Evolutionary conservation across 1,140 invertebrate species (phyloP), one percentile per base, ranked within the genome.

Genomic region (Bombyx mori): DNA sequence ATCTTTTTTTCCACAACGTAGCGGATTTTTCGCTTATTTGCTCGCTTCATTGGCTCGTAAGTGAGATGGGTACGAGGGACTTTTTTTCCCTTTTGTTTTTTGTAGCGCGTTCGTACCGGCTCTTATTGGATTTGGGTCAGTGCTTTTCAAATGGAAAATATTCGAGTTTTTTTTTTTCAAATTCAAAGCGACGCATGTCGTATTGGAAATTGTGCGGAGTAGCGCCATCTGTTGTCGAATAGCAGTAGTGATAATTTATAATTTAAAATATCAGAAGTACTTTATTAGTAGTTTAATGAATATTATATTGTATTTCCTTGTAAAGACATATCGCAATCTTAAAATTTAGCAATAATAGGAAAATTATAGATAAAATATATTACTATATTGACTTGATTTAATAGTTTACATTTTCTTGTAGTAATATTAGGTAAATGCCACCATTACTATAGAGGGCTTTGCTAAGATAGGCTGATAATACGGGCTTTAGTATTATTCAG

Each of bases 21-120:
- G 74, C 73, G 77, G 81, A 86, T 86, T 86, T 84, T 83, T 83
- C 81, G 81, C 79, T 82, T 86, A 82, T 86, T 86, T 80, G 77
- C 80, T 75, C 79, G 81, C 82, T 82, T 86, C 82, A 84, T 86
- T 86, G 81, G 80, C 81, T 82, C 71, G 77, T 79, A 86, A 86
- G 78, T 79, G 82, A 82, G 77, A 82, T 77, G 79, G 79, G 62
- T 78, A 72, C 57, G 71, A 68, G 69, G 64, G 67, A 62, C 63
- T 48, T 54, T 77, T 82, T 68, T 60, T 54, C 64, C 66, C 61
- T 77, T 82, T 73, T 80, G 71, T 81, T 84, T 79, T 35, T 77
- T 60, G 51, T 66, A 61, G 71, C 75, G 73, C 65, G 65, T 49
- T 55, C 58, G 61, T 63, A 68, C 70, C 64, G 58, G 61, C 53